Evolutionary conservation across 2,113 vertebrate species (phyloP).

Genomic region (Eublepharis macularius): DNA sequence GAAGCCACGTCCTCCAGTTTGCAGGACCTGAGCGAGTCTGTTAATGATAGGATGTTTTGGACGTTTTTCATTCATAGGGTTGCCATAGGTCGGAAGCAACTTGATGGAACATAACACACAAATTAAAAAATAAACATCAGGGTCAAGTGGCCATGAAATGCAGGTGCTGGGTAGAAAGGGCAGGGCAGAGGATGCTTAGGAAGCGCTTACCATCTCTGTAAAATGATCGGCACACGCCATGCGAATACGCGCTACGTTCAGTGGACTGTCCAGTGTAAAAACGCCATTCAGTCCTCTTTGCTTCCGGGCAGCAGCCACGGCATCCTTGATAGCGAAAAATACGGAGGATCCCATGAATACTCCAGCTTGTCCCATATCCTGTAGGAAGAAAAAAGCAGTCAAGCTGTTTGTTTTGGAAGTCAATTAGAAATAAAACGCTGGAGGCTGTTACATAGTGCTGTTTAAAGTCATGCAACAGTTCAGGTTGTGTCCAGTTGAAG

Average conservation of each 20-base stretch:
- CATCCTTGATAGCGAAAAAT: slow-evolving; percentile 85
- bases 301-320: slow-evolving; percentile 68
- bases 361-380: slow-evolving; percentile 82
- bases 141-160: no score
- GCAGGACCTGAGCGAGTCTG: no score
- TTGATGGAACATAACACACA: no score
- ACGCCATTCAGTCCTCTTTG: slow-evolving; percentile 71
- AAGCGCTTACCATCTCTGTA: slow-evolving; percentile 77
- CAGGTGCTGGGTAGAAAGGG: background rate
- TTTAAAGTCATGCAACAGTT: background rate
- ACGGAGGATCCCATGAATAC: slow-evolving; percentile 83
- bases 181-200: background rate
- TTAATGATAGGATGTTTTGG: no score
- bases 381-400: slow-evolving; percentile 5
- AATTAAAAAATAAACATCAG: no score
- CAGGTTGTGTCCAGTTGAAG: background rate
- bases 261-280: slow-evolving; percentile 78
- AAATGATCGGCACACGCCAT: slow-evolving; percentile 82
- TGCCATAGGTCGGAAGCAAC: no score
- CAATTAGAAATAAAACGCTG: background rate
- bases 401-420: background rate
- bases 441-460: background rate
- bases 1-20: no score
- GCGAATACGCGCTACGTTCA: slow-evolving; percentile 76
- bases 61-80: no score